Percentiles rank a stretch among this genome's conserved stretches.
Evolutionary conservation across 2,888 invertebrate species (phyloP).

Genomic region (Conistra vaccinii): DNA sequence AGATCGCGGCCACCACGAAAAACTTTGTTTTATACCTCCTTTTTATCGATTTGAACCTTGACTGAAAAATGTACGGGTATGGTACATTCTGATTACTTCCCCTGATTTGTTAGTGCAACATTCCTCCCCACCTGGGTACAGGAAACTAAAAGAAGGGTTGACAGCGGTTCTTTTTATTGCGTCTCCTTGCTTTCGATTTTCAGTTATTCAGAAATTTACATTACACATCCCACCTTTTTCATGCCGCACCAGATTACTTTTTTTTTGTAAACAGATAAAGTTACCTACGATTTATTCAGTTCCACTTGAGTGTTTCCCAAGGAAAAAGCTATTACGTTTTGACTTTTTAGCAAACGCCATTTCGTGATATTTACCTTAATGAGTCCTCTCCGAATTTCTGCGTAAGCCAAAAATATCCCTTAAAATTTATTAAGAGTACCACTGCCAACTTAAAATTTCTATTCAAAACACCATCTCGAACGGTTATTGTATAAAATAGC

Average conservation of each 20-base stretch:
- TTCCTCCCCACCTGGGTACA: conserved; percentile 30
- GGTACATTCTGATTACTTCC: conserved; percentile 25
- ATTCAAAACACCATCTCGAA: conserved; percentile 71
- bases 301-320: conserved; percentile 19
- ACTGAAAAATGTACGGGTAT: neutral
- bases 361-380: conserved; percentile 63
- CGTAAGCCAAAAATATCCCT: conserved; percentile 60
- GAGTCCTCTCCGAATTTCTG: conserved; percentile 55
- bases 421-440: conserved; percentile 67
- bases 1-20: neutral
- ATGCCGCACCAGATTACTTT: conserved; percentile 57
- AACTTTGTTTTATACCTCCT: no score
- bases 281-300: conserved; percentile 39
- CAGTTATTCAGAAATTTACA: conserved; percentile 63
- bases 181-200: conserved; percentile 58
- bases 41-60: no score
- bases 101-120: conserved; percentile 27
- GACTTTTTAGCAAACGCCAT: conserved; percentile 63
- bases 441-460: conserved; percentile 71
- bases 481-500: conserved; percentile 76
- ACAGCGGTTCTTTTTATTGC: conserved; percentile 68
- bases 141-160: conserved; percentile 63
- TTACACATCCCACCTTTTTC: conserved; percentile 63
- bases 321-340: conserved; percentile 60
- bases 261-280: conserved; percentile 46